Base-by-base conservation (phyloP, 2,113 vertebrate genomes). In the Boulengeromyrus knoepffleri region DNA sequence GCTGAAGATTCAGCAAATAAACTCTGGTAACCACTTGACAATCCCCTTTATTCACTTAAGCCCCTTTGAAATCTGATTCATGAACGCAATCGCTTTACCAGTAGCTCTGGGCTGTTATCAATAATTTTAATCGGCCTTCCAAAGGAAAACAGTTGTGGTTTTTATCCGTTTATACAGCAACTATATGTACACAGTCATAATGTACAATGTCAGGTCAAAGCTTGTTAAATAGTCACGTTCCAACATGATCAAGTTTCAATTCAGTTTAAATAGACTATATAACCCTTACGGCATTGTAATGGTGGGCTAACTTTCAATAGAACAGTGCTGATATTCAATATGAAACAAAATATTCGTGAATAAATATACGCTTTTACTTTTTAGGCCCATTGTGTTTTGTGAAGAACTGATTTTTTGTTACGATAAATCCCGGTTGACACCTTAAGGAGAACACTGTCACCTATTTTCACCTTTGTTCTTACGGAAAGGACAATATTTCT, bases 61-160 rank as follows among this genome's bases (percentile, higher is more conserved):
- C 36, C 74, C 74, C 74, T 80, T 80, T 80, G 74, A 80, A 80
- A 80, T 42, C 74, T 80, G 74, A 80, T 80, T 70, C 62, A 70
- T 70, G 62, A 70, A 80, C 74, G 39, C 74, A 42, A 42, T 80
- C 17, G 36, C 74, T 39, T 80, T 80, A 80, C 74, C 15, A 80
- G 74, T 80, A 80, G 74, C 74, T 80, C 31, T 80, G 74, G 36
- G 74, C 74, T 80, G 36, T 80, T 80, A 80, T 80, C 74, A 80
- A 80, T 80, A 80, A 80, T 80, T 80, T 80, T 80, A 31, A 80
- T 80, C 31, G 74, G 36, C 74, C 36, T 80, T 80, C 36, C 74
- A 42, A 42, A 80, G 36, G 74, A 80, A 80, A 80, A 42, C 36
- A 80, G 74, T 70, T 70, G 62, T 80, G 36, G 74, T 80, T 80